phyloP scores from a whole-genome alignment of 2,888 invertebrate species.

The Cryptocephalus primarius region DNA sequence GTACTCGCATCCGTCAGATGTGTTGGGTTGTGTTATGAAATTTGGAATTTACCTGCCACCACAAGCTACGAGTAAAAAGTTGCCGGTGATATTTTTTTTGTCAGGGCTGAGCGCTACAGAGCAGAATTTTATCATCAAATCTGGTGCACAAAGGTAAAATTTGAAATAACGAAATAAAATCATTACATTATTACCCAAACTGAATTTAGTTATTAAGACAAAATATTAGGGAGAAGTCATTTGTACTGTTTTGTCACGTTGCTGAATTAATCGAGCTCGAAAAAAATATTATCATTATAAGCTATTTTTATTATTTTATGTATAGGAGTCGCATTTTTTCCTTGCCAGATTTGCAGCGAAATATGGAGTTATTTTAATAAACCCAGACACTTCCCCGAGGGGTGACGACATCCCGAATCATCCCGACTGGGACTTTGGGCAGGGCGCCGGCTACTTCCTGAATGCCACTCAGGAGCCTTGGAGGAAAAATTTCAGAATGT shows the following conservation, averaged over 20 bases:
- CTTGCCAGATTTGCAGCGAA: conserved; percentile 61
- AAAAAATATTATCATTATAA: too few relatives aligned
- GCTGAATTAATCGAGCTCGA: too few relatives aligned
- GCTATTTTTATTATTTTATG: too few relatives aligned
- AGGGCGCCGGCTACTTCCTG: conserved; percentile 90
- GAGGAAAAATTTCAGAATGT: conserved; percentile 90
- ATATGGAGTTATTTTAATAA: conserved; percentile 75
- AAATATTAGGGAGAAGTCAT: too few relatives aligned
- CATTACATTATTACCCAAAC: too few relatives aligned
- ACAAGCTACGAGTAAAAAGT: conserved; percentile 49
- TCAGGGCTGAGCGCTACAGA: conserved; percentile 91
- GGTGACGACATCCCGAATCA: conserved; percentile 84
- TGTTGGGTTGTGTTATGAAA: conserved; percentile 81
- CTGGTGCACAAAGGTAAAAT: conserved; percentile 70
- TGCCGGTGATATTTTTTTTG: conserved; percentile 82
- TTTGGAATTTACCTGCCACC: conserved; percentile 89
- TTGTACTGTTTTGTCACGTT: too few relatives aligned
- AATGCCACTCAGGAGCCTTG: conserved; percentile 87
- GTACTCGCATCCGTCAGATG: conserved; percentile 65
- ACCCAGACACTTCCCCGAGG: conserved; percentile 92
- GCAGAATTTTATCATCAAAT: conserved; percentile 89
- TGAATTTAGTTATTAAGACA: too few relatives aligned
- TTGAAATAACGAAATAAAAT: neutral
- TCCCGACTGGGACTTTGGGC: conserved; percentile 91
- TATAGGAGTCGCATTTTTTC: too few relatives aligned